Evolutionary conservation across 1,140 invertebrate species (phyloP).

Genomic region (Calephelis nemesis): DNA sequence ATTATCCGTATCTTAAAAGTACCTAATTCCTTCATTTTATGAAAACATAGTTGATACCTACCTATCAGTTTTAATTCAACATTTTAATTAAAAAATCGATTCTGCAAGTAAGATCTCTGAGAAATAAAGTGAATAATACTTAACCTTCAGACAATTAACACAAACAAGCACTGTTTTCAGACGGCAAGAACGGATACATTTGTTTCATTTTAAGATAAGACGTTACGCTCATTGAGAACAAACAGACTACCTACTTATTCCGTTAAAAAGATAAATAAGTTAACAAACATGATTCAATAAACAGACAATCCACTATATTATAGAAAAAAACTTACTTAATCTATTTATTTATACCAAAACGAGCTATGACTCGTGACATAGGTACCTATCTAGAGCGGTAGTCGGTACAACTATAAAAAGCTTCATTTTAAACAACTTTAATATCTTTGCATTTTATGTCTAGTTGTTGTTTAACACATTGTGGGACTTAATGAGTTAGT

Average conservation of each 20-base stretch:
- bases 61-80: too few relatives aligned
- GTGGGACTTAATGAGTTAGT: too few relatives aligned
- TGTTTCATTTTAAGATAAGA: conserved; percentile 43
- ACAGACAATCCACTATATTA: background rate
- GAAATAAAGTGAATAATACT: background rate
- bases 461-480: too few relatives aligned
- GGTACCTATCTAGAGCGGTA: background rate
- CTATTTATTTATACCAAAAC: background rate
- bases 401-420: background rate
- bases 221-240: conserved; percentile 37
- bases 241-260: conserved; percentile 27
- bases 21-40: too few relatives aligned
- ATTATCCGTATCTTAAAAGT: too few relatives aligned
- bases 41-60: too few relatives aligned
- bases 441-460: background rate
- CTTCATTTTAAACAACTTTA: background rate
- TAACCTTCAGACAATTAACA: conserved; percentile 17
- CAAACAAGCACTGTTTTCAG: conserved; percentile 32
- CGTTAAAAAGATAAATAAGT: conserved; percentile 44
- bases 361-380: background rate
- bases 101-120: too few relatives aligned
- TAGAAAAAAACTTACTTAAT: too few relatives aligned
- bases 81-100: too few relatives aligned
- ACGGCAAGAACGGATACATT: conserved; percentile 33
- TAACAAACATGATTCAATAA: background rate